A percentile compares a stretch with the other conserved stretches of the same genome.
phyloP scores from a whole-genome alignment of 2,113 vertebrate genomes.

The Brienomyrus longianalis region DNA sequence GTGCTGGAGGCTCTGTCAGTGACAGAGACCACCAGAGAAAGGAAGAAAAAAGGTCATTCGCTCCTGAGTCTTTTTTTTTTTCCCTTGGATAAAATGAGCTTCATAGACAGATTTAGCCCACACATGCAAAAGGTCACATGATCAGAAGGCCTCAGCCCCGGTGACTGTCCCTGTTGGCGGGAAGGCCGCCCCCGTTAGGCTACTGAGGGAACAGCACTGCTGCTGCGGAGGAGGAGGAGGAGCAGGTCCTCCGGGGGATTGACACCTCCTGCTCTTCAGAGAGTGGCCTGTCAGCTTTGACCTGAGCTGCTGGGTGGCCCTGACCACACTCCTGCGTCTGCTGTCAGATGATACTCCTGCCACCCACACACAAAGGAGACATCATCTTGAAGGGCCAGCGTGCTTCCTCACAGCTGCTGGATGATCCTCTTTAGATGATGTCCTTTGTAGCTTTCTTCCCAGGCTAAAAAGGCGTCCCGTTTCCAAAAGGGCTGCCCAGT shows the following conservation, averaged over 20 bases:
- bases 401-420: constrained; percentile 39
- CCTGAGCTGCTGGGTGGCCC: constrained; percentile 40
- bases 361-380: constrained; percentile 14
- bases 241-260: constrained; percentile 7
- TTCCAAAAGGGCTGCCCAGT: neutral
- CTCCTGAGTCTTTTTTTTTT: neutral
- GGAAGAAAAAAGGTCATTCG: constrained; percentile 20
- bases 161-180: neutral
- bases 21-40: constrained; percentile 73
- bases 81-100: neutral
- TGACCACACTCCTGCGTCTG: constrained; percentile 36
- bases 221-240: neutral
- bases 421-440: constrained; percentile 48
- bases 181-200: neutral
- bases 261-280: constrained; percentile 37
- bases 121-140: neutral
- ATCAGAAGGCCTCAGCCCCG: neutral
- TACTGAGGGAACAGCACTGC: neutral
- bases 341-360: neutral
- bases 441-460: constrained; percentile 47
- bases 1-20: constrained; percentile 71
- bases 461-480: neutral
- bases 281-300: constrained; percentile 37
- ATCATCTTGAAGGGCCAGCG: neutral
- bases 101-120: neutral